Conservation (phyloP, 1,140 invertebrate species). For the Paralvinella palmiformis region DNA sequence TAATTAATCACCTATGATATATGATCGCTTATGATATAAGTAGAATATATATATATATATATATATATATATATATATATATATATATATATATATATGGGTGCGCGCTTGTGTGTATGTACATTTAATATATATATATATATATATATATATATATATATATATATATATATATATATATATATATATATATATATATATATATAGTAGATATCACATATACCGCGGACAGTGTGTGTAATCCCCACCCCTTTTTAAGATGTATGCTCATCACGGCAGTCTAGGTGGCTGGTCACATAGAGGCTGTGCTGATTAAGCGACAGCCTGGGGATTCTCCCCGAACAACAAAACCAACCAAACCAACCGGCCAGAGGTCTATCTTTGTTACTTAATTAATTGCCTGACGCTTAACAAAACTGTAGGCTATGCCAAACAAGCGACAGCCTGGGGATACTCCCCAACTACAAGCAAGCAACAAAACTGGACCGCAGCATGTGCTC, state of each 20-base stretch:
- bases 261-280: not conserved
- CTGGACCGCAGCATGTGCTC: too few relatives aligned
- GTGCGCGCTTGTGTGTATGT: not conserved
- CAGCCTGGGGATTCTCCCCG: not conserved
- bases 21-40: not conserved
- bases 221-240: not conserved
- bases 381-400: too few relatives aligned
- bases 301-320: not conserved
- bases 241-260: not conserved
- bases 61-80: slow-evolving; percentile 5
- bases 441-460: too few relatives aligned
- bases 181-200: not conserved
- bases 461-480: too few relatives aligned
- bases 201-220: not conserved
- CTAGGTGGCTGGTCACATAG: not conserved
- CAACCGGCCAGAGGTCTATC: too few relatives aligned
- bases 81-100: too few relatives aligned
- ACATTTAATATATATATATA: not conserved
- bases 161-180: not conserved
- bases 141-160: slow-evolving; percentile 7
- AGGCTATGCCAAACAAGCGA: too few relatives aligned
- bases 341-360: not conserved
- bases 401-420: too few relatives aligned
- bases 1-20: not conserved
- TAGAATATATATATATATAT: not conserved